Conservation (phyloP, 1,140 invertebrate species). For the Hyposmocoma kahamanoa region DNA sequence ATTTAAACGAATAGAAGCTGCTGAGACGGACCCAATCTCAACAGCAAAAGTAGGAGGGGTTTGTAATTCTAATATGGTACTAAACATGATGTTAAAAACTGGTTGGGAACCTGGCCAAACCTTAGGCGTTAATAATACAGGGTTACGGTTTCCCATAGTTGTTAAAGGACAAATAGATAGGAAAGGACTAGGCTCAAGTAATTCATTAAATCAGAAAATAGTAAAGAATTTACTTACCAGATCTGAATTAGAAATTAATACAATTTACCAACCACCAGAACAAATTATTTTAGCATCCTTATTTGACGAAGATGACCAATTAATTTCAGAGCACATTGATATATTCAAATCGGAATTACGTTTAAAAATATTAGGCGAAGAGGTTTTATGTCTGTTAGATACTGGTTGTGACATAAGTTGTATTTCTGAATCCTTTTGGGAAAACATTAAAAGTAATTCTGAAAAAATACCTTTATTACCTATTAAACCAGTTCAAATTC, state of each 20-base stretch:
- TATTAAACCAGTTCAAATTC: constrained; percentile 19
- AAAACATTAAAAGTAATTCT: constrained; percentile 7
- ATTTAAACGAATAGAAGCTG: constrained; percentile 7
- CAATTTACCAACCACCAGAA: not conserved
- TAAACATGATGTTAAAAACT: constrained; percentile 12
- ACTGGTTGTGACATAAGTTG: constrained; percentile 28
- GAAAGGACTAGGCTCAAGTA: not conserved
- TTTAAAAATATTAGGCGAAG: constrained; percentile 1
- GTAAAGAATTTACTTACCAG: not conserved
- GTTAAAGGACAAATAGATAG: not conserved
- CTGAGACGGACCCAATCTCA: not conserved
- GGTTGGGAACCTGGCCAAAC: constrained; percentile 9
- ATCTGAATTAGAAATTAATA: not conserved
- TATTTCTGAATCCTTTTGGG: constrained; percentile 22
- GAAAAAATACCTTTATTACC: constrained; percentile 16
- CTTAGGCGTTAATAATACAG: constrained; percentile 9
- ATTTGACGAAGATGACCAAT: constrained; percentile 11
- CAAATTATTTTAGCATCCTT: not conserved
- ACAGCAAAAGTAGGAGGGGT: not conserved
- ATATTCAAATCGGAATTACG: constrained; percentile 15
- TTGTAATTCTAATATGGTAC: constrained; percentile 1
- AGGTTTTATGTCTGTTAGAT: constrained; percentile 15
- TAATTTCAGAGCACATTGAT: not conserved
- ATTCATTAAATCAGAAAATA: not conserved
- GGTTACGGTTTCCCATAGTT: not conserved